Evolutionary conservation across 2,888 invertebrate genomes (phyloP), one percentile per base, ranked within the genome.

Genomic region (Noctuana brunneofusca): DNA sequence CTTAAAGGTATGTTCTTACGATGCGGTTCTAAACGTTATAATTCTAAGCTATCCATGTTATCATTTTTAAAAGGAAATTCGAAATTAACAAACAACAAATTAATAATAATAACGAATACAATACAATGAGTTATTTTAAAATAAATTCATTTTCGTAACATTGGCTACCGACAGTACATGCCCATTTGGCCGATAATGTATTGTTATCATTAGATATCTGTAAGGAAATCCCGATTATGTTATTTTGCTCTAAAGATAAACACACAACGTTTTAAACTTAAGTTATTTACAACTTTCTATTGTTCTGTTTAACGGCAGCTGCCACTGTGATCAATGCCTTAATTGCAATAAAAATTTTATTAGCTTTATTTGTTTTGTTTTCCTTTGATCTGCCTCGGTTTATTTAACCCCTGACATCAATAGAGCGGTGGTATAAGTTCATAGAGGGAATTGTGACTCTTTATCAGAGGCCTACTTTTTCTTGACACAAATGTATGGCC

Each of bases 341-440:
- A 35, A 49, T 49, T 58, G 35, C 46, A 58, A 58, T 58, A 58
- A 58, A 58, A 30, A 20, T 18, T 46, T 30, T 9, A 46, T 46
- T 32, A 20, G 14, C 20, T n/a, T 20, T n/a, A n/a, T n/a, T n/a
- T n/a, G n/a, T n/a, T n/a, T n/a, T n/a, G n/a, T n/a, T n/a, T n/a
- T n/a, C n/a, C n/a, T n/a, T n/a, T n/a, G n/a, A n/a, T n/a, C n/a
- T n/a, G 2, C 30, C 14, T 12, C 18, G 8, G 30, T n/a, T 46
- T 46, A 24, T 46, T 46, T 20, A 9, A 1, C 11, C 3, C 9
- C 3, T 43, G 16, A 14, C 16, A 14, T 14, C 1, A 14, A 14
- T 43, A 43, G 38, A 12, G 8, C 8, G 11, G 38, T n/a, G n/a
- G 35, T 35, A 9, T 24, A 30, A 8, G 8, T 16, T 27, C 3